Percentiles rank a stretch among this genome's conserved stretches.
Evolutionary conservation across 2,113 vertebrate genomes (phyloP).

Genomic region (Rhea americana): DNA sequence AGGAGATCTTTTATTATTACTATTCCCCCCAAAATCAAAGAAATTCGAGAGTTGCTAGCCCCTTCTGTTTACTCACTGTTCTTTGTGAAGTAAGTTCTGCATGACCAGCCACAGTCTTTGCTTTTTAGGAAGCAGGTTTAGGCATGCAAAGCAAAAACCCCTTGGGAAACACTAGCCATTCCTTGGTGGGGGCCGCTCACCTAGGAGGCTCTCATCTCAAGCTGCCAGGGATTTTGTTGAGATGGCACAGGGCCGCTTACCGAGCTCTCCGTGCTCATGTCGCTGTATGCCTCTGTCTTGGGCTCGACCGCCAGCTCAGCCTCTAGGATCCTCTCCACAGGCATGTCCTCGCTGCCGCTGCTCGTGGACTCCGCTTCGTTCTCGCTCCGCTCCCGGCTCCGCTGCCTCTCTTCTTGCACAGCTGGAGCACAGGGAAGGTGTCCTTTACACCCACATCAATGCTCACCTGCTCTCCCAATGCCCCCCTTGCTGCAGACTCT

Average conservation of each 20-base stretch:
- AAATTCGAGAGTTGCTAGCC: background rate
- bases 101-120: background rate
- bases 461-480: background rate
- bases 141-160: background rate
- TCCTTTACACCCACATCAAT: background rate
- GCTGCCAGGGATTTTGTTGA: background rate
- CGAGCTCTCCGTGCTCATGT: slow-evolving; percentile 84
- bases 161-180: background rate
- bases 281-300: slow-evolving; percentile 87
- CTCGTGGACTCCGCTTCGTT: slow-evolving; percentile 85
- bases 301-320: slow-evolving; percentile 94
- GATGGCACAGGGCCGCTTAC: slow-evolving; percentile 65
- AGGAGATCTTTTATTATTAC: background rate
- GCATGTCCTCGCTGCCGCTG: slow-evolving; percentile 89
- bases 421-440: slow-evolving; percentile 68
- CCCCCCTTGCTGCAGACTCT: background rate
- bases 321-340: slow-evolving; percentile 94
- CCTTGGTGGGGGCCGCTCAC: rapidly evolving
- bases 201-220: background rate
- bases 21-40: background rate
- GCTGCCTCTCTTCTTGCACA: slow-evolving; percentile 94
- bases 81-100: background rate
- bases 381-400: slow-evolving; percentile 89
- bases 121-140: background rate
- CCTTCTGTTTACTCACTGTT: background rate